Conservation (phyloP, 2,888 invertebrate genomes). For the Dryadula phaetusa region DNA sequence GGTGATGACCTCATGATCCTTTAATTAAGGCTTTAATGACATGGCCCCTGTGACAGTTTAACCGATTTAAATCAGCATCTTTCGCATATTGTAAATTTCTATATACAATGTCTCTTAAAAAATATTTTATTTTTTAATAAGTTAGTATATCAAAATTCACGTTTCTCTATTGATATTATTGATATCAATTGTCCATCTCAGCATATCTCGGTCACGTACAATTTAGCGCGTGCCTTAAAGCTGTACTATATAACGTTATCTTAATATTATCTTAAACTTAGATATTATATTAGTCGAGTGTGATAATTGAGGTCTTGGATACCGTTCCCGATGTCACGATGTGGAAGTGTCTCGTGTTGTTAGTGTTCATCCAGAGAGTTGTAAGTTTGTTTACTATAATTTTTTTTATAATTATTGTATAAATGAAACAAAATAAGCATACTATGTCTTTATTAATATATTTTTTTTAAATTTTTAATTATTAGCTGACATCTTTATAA, state of each 20-base stretch:
- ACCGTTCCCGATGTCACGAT: constrained; percentile 37
- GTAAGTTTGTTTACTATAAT: constrained; percentile 50
- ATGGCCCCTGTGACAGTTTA: no score
- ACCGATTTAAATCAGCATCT: not conserved
- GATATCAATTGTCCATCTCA: constrained; percentile 28
- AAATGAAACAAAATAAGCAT: no score
- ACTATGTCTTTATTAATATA: no score
- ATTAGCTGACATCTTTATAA: no score
- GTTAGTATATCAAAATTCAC: constrained; percentile 25
- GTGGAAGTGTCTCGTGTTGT: constrained; percentile 50
- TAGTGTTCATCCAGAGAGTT: constrained; percentile 47
- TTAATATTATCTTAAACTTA: constrained; percentile 26
- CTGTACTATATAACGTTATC: constrained; percentile 35
- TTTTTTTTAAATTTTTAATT: no score
- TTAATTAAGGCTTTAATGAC: no score
- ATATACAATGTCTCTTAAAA: no score
- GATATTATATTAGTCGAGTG: constrained; percentile 21
- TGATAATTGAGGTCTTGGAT: constrained; percentile 20
- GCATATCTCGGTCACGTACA: constrained; percentile 41
- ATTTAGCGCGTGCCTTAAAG: constrained; percentile 39
- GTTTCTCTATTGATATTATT: constrained; percentile 18
- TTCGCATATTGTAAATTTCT: not conserved
- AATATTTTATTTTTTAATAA: no score
- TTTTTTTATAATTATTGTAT: constrained; percentile 6
- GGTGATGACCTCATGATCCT: no score